Evolutionary conservation across 2,888 invertebrate genomes (phyloP).

Genomic region (Synanthedon myopaeformis): DNA sequence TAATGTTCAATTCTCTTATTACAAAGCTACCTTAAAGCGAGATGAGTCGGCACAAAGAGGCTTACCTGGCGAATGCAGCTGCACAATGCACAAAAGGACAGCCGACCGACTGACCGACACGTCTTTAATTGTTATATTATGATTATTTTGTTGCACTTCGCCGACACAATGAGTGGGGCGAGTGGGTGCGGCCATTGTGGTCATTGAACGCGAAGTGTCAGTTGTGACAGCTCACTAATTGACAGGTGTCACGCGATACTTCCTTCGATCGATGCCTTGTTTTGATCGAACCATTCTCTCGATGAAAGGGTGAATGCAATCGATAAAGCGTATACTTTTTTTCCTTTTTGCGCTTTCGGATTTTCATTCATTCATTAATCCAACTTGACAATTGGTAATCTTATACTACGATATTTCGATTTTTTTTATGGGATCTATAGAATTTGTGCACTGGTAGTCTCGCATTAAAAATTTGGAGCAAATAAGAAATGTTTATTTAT

Average conservation of each 20-base stretch:
- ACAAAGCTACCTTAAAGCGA: not conserved
- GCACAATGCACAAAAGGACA: conserved; percentile 9
- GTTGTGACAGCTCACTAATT: conserved; percentile 36
- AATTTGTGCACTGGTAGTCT: too few relatives aligned
- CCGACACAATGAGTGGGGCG: not conserved
- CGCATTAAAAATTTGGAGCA: too few relatives aligned
- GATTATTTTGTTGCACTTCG: too few relatives aligned
- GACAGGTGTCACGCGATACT: conserved; percentile 37
- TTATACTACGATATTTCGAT: not conserved
- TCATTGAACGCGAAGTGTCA: conserved; percentile 17
- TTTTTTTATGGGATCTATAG: too few relatives aligned
- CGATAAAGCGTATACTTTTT: not conserved
- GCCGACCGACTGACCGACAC: conserved; percentile 16
- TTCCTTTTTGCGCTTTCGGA: not conserved
- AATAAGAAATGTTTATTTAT: too few relatives aligned
- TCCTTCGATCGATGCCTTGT: conserved; percentile 22
- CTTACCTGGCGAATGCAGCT: conserved; percentile 17
- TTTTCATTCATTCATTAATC: not conserved
- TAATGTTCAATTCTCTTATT: not conserved
- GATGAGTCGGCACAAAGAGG: conserved; percentile 4
- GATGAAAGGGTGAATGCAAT: not conserved
- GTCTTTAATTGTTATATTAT: conserved; percentile 26
- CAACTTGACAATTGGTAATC: not conserved
- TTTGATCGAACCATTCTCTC: conserved; percentile 20
- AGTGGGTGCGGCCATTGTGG: conserved; percentile 6